Conservation (phyloP, 2,113 vertebrate species). For the Uria lomvia region DNA sequence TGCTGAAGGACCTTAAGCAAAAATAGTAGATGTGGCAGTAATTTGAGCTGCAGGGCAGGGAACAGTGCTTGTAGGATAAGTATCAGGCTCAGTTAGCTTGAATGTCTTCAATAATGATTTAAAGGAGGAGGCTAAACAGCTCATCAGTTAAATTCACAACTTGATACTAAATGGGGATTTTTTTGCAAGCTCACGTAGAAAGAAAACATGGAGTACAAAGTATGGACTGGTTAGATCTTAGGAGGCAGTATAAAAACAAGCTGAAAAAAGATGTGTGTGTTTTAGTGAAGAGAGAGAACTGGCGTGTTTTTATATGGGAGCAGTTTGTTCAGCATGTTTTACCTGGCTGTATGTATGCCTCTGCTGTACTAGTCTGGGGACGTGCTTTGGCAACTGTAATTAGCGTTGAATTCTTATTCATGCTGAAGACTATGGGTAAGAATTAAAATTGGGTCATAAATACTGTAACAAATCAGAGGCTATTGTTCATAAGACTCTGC, state of each 20-base stretch:
- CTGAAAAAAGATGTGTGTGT: background rate
- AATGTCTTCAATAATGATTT: background rate
- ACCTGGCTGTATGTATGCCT: background rate
- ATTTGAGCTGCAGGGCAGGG: background rate
- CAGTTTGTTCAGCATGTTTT: conserved; percentile 38
- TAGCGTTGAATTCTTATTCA: background rate
- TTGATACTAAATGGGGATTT: background rate
- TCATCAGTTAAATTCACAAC: background rate
- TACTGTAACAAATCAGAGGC: background rate
- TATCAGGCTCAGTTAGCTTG: background rate
- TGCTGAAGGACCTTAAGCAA: background rate
- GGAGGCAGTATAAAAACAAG: background rate
- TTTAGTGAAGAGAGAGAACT: background rate
- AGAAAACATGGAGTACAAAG: background rate
- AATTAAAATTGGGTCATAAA: background rate
- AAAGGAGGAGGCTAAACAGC: background rate
- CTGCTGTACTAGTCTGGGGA: background rate
- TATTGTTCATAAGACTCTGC: background rate
- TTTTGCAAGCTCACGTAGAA: background rate
- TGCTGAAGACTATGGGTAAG: background rate
- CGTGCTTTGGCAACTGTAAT: conserved; percentile 11
- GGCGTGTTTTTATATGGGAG: background rate
- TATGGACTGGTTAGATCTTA: background rate
- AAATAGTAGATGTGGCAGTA: conserved; percentile 45
- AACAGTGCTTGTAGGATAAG: background rate